Evolutionary conservation across 2,888 invertebrate species (phyloP).

Genomic region (Penaeus monodon): DNA sequence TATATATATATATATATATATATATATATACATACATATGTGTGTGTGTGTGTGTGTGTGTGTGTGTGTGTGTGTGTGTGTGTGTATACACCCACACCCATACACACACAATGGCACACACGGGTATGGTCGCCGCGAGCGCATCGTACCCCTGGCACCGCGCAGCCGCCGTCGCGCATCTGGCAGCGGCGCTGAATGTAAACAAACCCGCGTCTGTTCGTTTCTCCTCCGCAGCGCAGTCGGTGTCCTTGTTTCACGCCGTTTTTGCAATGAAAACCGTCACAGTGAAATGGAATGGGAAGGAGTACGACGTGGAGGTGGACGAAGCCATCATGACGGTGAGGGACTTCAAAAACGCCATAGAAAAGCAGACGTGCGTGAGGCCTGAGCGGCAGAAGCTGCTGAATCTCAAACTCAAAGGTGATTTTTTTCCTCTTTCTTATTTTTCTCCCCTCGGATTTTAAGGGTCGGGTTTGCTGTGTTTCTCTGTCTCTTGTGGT

Average conservation of each 20-base stretch:
- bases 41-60: too few relatives aligned
- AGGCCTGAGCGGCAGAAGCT: constrained; percentile 93
- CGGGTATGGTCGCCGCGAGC: too few relatives aligned
- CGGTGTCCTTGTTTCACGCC: not conserved
- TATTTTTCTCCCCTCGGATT: constrained; percentile 42
- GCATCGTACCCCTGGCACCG: too few relatives aligned
- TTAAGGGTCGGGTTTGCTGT: too few relatives aligned
- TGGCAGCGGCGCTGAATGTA: too few relatives aligned
- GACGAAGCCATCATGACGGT: constrained; percentile 84
- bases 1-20: too few relatives aligned
- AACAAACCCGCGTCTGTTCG: too few relatives aligned
- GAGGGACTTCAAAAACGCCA: constrained; percentile 83
- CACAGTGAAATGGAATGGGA: constrained; percentile 92
- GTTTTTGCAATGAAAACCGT: constrained; percentile 68
- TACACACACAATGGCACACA: too few relatives aligned
- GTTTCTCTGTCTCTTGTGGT: not conserved
- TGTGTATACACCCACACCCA: too few relatives aligned
- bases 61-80: too few relatives aligned
- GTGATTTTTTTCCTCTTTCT: constrained; percentile 71
- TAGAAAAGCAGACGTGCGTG: constrained; percentile 89
- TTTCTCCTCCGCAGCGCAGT: not conserved
- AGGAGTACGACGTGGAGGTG: constrained; percentile 85
- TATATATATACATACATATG: too few relatives aligned
- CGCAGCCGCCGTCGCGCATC: too few relatives aligned
- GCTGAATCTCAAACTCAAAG: constrained; percentile 91